These are phyloP conservation scores for Tragelaphus imberbis DNA, from an alignment of 2,113 vertebrate species.

Conservation along the genomic window DNA sequence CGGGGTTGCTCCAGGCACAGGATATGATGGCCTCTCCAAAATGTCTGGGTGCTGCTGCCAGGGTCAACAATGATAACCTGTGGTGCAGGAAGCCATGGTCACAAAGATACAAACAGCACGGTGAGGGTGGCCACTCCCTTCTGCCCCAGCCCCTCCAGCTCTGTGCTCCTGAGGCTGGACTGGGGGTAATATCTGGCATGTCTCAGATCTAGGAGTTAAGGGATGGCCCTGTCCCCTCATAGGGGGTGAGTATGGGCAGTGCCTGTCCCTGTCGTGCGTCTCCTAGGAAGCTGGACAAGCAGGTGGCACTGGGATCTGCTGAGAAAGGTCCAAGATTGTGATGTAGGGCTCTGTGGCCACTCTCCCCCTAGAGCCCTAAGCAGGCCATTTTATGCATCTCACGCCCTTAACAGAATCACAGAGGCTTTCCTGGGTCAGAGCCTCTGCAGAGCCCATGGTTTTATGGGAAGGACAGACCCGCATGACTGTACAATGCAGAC, in stretches of 20 bases:
- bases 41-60: neutral
- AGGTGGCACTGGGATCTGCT: neutral
- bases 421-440: neutral
- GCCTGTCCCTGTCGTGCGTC: neutral
- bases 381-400: accelerated
- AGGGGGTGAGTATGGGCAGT: neutral
- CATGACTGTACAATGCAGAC: neutral
- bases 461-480: neutral
- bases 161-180: neutral
- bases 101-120: neutral
- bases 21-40: neutral
- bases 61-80: neutral
- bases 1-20: neutral
- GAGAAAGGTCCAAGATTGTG: neutral
- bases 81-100: neutral
- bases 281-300: too few species aligned
- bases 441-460: neutral
- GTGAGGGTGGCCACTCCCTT: neutral
- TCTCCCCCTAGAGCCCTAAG: neutral
- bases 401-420: neutral
- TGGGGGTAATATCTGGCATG: neutral
- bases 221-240: neutral
- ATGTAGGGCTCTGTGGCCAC: accelerated
- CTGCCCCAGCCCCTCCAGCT: neutral
- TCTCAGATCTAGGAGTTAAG: neutral